Conservation (phyloP, 1,140 invertebrate species). For the Calliopsis andreniformis region DNA sequence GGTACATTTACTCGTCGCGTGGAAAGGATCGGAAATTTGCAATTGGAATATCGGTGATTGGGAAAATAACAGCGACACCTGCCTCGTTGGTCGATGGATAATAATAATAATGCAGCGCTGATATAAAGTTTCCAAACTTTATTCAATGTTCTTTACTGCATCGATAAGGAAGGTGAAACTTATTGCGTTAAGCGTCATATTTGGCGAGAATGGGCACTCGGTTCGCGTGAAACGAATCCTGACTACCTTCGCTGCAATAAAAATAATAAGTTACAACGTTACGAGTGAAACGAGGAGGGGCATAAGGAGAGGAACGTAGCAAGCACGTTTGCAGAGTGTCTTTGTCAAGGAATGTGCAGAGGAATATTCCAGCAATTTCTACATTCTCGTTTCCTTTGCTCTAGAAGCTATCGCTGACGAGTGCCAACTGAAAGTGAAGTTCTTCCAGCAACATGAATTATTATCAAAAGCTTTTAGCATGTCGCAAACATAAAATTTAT, state of each 20-base stretch:
- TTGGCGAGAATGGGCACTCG: background rate
- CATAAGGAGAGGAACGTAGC: background rate
- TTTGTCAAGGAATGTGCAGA: too few relatives aligned
- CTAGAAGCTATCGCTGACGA: background rate
- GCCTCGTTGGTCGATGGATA: background rate
- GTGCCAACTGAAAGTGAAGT: background rate
- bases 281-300: background rate
- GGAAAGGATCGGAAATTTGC: background rate
- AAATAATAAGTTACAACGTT: constrained; percentile 6
- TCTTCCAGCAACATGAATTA: background rate
- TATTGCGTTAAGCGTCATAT: background rate
- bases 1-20: background rate
- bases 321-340: too few relatives aligned
- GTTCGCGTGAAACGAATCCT: background rate
- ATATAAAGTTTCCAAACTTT: background rate
- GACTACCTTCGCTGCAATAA: too few relatives aligned
- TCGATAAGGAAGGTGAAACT: background rate
- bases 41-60: background rate
- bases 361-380: too few relatives aligned
- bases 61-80: background rate
- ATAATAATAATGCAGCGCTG: background rate
- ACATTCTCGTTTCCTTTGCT: background rate
- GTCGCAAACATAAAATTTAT: background rate
- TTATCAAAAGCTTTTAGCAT: constrained; percentile 21
- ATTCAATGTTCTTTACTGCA: background rate